Evolutionary conservation across 2,113 vertebrate species (phyloP), one percentile per base, ranked within the genome.

Genomic region (Xenopus laevis): DNA sequence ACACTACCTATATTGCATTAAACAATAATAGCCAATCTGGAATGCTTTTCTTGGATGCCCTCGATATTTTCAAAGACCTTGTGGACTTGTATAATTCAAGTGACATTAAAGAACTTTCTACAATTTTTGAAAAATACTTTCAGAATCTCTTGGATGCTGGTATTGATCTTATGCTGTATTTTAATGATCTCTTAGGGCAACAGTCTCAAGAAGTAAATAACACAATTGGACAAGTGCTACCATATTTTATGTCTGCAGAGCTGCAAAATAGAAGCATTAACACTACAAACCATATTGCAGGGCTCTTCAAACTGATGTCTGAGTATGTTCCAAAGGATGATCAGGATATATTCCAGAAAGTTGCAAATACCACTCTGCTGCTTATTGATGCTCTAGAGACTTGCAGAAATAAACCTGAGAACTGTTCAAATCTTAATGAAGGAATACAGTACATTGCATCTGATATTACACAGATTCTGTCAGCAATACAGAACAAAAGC

Each of bases 401-500:
- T 4, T 76, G 73, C 12, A 64, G 66, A 16, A 3, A 33, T 63
- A 63, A 17, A 17, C 67, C 3, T 2, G 5, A 9, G 11, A 63
- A 61, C 46, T 76, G 73, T 18, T 52, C 66, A 23, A 6, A 45
- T 33, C 17, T 76, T 21, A 27, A 44, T 57, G 18, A 50, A 63
- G 66, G 17, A 23, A 45, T 76, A 18, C 73, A 69, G 47, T 16
- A 63, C 10, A 63, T 76, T 55, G 10, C 63, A 15, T 44, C n/a
- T 50, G 46, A 76, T 69, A 18, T 76, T 13, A 40, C n/a, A 55
- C 23, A 69, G 13, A 20, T 76, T 62, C 58, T 53, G 12, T 11
- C 59, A 16, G 12, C 69, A 16, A 55, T 63, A 13, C 58, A 76
- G 33, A 76, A 76, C 30, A 68, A 21, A 55, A 69, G n/a, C 12